These are phyloP conservation scores for Caranx ignobilis DNA, from an alignment of 2,113 vertebrate species.

Conservation along the genomic window DNA sequence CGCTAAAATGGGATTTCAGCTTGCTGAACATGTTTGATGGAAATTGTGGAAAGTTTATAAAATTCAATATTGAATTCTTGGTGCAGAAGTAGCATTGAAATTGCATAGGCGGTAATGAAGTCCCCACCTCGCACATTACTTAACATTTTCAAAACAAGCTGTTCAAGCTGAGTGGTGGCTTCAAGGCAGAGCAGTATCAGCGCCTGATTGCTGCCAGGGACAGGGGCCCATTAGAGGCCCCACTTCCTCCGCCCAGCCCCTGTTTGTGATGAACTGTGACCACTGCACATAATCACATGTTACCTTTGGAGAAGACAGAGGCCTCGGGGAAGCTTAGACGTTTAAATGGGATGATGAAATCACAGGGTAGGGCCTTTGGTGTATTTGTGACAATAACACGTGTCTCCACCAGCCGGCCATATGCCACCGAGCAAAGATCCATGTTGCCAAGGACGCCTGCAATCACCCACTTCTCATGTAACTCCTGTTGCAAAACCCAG, in stretches of 20 bases:
- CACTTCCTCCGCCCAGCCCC: slow-evolving; percentile 3
- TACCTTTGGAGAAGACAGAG: slow-evolving; percentile 24
- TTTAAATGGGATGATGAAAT: slow-evolving; percentile 53
- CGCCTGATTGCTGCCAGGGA: slow-evolving; percentile 42
- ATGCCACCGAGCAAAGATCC: slow-evolving; percentile 50
- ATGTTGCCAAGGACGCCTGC: slow-evolving; percentile 25
- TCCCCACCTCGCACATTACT: neutral
- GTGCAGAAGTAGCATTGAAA: slow-evolving; percentile 2
- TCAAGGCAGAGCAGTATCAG: slow-evolving; percentile 43
- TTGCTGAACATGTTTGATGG: slow-evolving; percentile 28
- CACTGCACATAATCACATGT: slow-evolving; percentile 32
- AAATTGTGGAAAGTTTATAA: slow-evolving; percentile 23
- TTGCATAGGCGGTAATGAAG: slow-evolving; percentile 27
- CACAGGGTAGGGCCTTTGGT: slow-evolving; percentile 32
- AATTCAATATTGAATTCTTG: slow-evolving; percentile 20
- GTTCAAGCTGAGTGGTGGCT: slow-evolving; percentile 14
- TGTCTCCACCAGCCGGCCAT: slow-evolving; percentile 48
- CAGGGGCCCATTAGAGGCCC: slow-evolving; percentile 27
- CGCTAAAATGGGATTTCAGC: slow-evolving; percentile 19
- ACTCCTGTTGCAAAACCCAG: slow-evolving; percentile 33
- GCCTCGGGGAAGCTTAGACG: slow-evolving; percentile 27
- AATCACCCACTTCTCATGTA: slow-evolving; percentile 24
- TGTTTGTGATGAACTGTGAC: slow-evolving; percentile 45
- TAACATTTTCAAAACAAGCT: slow-evolving; percentile 36
- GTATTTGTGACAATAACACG: slow-evolving; percentile 54